These are phyloP conservation scores for Lepidothrix coronata DNA, from an alignment of 2,113 vertebrate genomes.

Conservation along the genomic window DNA sequence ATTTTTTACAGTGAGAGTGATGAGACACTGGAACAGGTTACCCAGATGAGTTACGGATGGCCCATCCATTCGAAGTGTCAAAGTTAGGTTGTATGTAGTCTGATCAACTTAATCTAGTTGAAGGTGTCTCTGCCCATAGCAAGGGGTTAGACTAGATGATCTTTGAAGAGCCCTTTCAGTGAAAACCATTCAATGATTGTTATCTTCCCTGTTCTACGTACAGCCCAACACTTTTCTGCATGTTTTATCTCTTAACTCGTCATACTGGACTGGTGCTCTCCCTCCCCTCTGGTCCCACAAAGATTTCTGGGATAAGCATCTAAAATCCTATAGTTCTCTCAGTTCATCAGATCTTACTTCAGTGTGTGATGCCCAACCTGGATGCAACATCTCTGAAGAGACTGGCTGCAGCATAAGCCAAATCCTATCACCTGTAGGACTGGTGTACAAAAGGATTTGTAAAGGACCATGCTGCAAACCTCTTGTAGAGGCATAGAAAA, in stretches of 20 bases:
- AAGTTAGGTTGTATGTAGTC: too few relatives aligned
- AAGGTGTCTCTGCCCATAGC: too few relatives aligned
- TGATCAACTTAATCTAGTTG: too few relatives aligned
- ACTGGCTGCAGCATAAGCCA: background rate
- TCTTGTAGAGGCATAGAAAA: background rate
- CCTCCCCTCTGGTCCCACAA: background rate
- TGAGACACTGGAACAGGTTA: background rate
- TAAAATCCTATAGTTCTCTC: background rate
- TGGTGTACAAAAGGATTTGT: background rate
- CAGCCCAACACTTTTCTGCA: background rate
- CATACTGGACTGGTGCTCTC: background rate
- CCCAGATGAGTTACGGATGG: background rate
- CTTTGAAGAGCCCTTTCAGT: background rate
- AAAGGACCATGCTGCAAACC: background rate
- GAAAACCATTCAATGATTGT: background rate
- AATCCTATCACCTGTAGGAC: background rate
- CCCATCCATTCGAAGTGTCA: too few relatives aligned
- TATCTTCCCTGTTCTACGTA: background rate
- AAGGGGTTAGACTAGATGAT: too few relatives aligned
- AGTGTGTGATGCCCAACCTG: background rate
- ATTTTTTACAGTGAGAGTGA: background rate
- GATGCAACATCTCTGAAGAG: background rate
- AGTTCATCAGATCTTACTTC: background rate
- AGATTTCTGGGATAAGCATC: background rate
- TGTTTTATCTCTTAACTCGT: background rate